phyloP scores from a whole-genome alignment of 37 sponge, comb jelly and placozoan species.

The Beroe ovata region DNA sequence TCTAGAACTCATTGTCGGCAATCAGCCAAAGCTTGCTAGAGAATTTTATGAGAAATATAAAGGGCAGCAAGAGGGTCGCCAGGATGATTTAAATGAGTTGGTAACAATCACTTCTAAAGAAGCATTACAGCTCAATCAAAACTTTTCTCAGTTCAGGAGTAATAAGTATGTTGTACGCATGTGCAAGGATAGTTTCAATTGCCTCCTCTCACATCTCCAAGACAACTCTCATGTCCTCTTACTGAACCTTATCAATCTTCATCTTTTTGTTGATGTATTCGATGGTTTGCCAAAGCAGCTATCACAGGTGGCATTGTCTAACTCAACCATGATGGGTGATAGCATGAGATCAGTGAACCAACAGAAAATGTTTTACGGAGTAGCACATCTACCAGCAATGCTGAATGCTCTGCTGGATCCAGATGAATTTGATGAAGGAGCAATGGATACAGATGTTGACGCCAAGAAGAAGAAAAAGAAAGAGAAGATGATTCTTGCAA shows the following conservation, averaged over 20 bases:
- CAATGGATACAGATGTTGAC: conserved; percentile 2
- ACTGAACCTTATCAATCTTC: conserved; percentile 51
- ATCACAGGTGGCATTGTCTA: conserved; percentile 6
- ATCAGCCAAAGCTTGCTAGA: conserved; percentile 32
- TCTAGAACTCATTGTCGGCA: conserved; percentile 14
- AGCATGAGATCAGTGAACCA: conserved; percentile 45
- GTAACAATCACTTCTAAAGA: conserved; percentile 34
- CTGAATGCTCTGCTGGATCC: conserved; percentile 27
- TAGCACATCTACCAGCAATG: not conserved
- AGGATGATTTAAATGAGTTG: conserved; percentile 44
- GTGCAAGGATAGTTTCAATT: conserved; percentile 65
- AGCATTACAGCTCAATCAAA: conserved; percentile 6
- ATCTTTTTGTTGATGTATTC: conserved; percentile 61
- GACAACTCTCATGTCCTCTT: conserved; percentile 58
- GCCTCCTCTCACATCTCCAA: conserved; percentile 44
- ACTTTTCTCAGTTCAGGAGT: conserved; percentile 44
- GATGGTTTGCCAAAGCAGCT: conserved; percentile 65
- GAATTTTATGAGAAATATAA: conserved; percentile 58
- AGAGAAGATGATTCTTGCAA: conserved; percentile 49
- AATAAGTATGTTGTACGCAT: conserved; percentile 48
- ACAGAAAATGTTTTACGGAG: conserved; percentile 63
- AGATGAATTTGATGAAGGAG: conserved; percentile 43
- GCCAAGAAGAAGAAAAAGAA: conserved; percentile 57
- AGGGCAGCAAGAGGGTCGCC: conserved; percentile 36
- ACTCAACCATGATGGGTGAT: conserved; percentile 41